Base-by-base conservation (phyloP, 2,113 vertebrate species). In the Daboia siamensis region DNA sequence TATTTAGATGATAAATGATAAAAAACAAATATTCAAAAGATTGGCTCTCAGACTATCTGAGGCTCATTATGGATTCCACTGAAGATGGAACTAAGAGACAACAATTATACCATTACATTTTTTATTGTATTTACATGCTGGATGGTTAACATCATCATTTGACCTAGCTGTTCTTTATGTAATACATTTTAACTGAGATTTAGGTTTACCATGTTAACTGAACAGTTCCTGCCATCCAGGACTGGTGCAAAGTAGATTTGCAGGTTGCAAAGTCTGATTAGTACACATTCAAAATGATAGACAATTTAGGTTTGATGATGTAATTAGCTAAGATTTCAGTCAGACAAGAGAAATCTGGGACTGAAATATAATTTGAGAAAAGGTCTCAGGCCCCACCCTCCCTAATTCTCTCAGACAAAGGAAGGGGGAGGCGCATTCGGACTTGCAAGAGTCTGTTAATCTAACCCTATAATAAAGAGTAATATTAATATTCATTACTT, bases 41-140 rank as follows among this genome's bases (percentile, higher is more conserved):
- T 0, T 0, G 0, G 7, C 64, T 3, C 0, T 89, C 44, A 57
- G 0, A 0, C 46, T 7, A 0, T 88, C 5, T n/a, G 33, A 51
- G 5, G 7, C 0, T 52, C 24, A 88, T 57, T 44, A 29, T 13
- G 23, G 7, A 90, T 93, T 92, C 56, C 55, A 61, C 5, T 11
- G 17, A 24, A 57, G n/a, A 44, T 48, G 26, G 55, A 48, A 26
- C 64, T 39, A 59, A n/a, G 87, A 51, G 85, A 51, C 39, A 89
- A 59, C 11, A 92, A 6, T 33, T 52, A 46, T 17, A 64, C 20
- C 2, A 20, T 20, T 48, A 84, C 44, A 33, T 92, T 91, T 87
- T 86, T 86, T 11, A 48, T 23, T 13, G 56, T 80, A 33, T 80
- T 80, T 80, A 44, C 74, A 80, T 39, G 5, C 69, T 74, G 15